Base-by-base conservation (phyloP, 2,113 vertebrate genomes). In the Nothobranchius furzeri region DNA sequence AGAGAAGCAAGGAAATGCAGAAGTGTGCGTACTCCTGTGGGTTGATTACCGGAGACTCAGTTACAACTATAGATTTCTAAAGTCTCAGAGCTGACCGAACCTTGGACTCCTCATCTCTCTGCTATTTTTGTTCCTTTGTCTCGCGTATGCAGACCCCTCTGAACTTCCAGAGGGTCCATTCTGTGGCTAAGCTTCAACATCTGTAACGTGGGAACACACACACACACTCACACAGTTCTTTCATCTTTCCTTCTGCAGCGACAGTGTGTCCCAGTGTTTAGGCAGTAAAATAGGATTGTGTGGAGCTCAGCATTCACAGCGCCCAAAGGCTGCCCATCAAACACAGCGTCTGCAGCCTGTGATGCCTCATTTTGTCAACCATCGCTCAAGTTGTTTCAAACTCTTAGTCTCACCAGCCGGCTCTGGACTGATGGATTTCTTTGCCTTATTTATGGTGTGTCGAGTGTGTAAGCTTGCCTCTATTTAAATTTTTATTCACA, bases 241-340 rank as follows among this genome's bases (percentile, higher is more conserved):
- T 92, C 82, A 90, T 90, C 85, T 89, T 60, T 53, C 60, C 54
- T 54, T 75, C 76, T 77, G 79, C 55, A 70, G 78, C 11, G 70
- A 81, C 78, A 60, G 66, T 82, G 64, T 65, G 76, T 78, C 76
- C 57, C 79, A 76, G 76, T 82, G 78, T 91, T 90, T 79, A 79
- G 78, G 80, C 66, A 73, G 72, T 80, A 75, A 88, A 90, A 89
- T 83, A 69, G 84, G 90, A 90, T 91, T 91, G 79, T 75, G 75
- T 70, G 62, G 73, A 78, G 85, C 87, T 91, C 79, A 82, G 80
- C 70, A 40, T 82, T 86, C 63, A 53, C 73, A 87, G 82, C 79
- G 82, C 85, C 90, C 75, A 62, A 74, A 82, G 82, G 84, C 83
- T 73, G 52, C 87, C 74, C 49, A 68, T 87, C 78, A 68, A 75